These are phyloP conservation scores for Pseudanteris insignis DNA, from an alignment of 2,888 invertebrate species.

Conservation along the genomic window DNA sequence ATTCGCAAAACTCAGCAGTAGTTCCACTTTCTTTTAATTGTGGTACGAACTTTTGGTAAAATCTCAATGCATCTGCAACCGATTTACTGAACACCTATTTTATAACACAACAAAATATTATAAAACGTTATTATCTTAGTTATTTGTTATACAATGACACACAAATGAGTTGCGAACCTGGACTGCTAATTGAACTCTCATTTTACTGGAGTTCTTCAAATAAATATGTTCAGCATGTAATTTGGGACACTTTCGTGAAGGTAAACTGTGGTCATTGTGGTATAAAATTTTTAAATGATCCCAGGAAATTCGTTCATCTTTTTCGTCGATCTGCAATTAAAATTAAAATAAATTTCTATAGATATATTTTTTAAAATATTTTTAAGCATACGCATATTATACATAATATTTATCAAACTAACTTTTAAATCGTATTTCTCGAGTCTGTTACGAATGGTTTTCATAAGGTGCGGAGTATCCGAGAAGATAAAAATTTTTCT, in stretches of 20 bases:
- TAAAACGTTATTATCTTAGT: no score
- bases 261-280: not conserved
- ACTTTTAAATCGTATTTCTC: constrained; percentile 22
- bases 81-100: not conserved
- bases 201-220: not conserved
- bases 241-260: constrained; percentile 1
- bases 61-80: not conserved
- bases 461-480: constrained; percentile 46
- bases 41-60: not conserved
- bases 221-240: not conserved
- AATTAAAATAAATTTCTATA: not conserved
- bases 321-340: not conserved
- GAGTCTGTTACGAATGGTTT: constrained; percentile 46
- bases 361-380: not conserved
- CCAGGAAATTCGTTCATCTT: not conserved
- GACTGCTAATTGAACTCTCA: not conserved
- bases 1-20: constrained; percentile 4
- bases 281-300: not conserved
- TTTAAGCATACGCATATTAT: no score
- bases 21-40: not conserved
- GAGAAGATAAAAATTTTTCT: constrained; percentile 35
- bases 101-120: no score
- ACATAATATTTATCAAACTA: not conserved
- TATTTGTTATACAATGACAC: no score
- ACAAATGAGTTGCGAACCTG: no score